Evolutionary conservation across 1,140 invertebrate species (phyloP), one percentile per base, ranked within the genome.

Genomic region (Macrosteles quadrilineatus): DNA sequence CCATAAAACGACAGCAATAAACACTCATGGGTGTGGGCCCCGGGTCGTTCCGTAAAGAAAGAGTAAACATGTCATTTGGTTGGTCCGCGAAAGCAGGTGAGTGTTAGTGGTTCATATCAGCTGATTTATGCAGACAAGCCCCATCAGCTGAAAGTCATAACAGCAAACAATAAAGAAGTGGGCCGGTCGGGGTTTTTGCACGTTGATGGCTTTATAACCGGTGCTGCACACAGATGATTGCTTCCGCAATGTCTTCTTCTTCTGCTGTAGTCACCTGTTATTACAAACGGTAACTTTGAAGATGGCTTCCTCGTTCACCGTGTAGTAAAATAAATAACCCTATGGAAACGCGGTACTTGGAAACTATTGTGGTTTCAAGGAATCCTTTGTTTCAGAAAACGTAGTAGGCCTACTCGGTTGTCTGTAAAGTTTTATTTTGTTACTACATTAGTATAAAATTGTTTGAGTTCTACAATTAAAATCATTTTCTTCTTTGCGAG

Each of bases 191-290:
- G 4, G 6, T 50, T 50, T 50, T 50, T 50, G 47, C 47, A 9
- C n/a, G 47, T 3, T 50, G 47, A 50, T 50, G 21, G 47, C 47
- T 50, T 21, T 50, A 50, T 50, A 50, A 50, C 14, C 47, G 47
- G 47, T 50, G 47, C 47, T 50, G 47, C 4, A 50, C 47, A 19
- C 47, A 21, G 21, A 4, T 21, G 47, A 50, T 50, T 50, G 47
- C 47, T 50, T 50, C 47, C 47, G 47, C n/a, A 50, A 50, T 50
- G 47, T 50, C 47, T 50, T 50, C 47, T 50, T 50, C 47, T 50
- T 50, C 47, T 50, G 14, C 47, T 6, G 4, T 19, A 4, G 47
- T 50, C 21, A 19, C 21, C 14, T 50, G 47, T 50, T 50, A 50
- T 50, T 50, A 50, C n/a, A 50, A 19, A 50, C 47, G n/a, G 47